Evolutionary conservation across 2,113 vertebrate genomes (phyloP), one percentile per base, ranked within the genome.

Genomic region (Martes martes): DNA sequence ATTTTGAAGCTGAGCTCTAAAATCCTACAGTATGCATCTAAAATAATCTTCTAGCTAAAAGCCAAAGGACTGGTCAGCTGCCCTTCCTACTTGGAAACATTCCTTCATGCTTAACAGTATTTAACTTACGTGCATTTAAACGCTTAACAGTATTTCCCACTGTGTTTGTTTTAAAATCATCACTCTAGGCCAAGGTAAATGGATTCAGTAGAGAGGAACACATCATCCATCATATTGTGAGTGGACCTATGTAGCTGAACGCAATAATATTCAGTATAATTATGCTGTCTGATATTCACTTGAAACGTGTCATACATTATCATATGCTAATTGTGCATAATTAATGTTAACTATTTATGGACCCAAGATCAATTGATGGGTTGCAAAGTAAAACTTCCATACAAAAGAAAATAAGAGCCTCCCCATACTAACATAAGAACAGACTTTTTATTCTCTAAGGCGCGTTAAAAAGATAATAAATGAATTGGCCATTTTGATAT

Each of bases 321-420:
- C 99, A 99, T 99, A 99, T 99, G 99, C 99, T 99, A 99, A 99
- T 99, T 99, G 99, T 99, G 99, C 99, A 99, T 99, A 99, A 99
- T 99, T 99, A 99, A 99, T 99, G 99, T 99, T 99, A 99, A 99
- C 99, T 99, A 99, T 99, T 99, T 99, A 99, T 99, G 99, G 99
- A 98, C 98, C 98, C 97, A 98, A 98, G 99, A 99, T 99, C 99
- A 98, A 98, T 99, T 99, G 99, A 99, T 99, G 99, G 98, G 98
- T 99, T 99, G 98, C 98, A 98, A 98, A 99, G 97, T 98, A 98
- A 99, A 99, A 98, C 95, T 98, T 98, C 93, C 86, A 59, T 74
- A 36, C 69, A 47, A 90, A 83, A 90, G 33, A n/a, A 88, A 84
- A 28, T 24, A 69, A 65, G 65, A 92, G 16, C 50, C 18, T 59